Conservation (phyloP, 2,113 vertebrate species). For the Ranitomeya imitator region DNA sequence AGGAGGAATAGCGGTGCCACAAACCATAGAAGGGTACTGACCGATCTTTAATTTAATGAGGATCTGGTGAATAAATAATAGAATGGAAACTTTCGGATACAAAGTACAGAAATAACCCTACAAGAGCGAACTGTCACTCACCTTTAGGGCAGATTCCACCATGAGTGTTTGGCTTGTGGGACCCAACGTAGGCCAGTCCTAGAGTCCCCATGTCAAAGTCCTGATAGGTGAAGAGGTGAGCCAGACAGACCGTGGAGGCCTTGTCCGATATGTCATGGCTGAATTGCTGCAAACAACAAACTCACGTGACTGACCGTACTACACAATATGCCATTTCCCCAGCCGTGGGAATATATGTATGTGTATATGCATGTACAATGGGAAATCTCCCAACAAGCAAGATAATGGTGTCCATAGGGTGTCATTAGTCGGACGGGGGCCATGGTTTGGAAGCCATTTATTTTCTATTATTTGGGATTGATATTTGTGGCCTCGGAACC, state of each 20-base stretch:
- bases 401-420: too few relatives aligned
- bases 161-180: constrained; percentile 83
- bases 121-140: constrained; percentile 64
- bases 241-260: constrained; percentile 89
- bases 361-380: too few relatives aligned
- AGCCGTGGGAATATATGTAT: too few relatives aligned
- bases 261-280: constrained; percentile 92
- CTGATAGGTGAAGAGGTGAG: constrained; percentile 97
- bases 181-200: constrained; percentile 94
- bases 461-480: not conserved
- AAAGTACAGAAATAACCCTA: too few relatives aligned
- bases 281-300: constrained; percentile 83
- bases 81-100: too few relatives aligned
- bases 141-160: constrained; percentile 94
- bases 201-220: constrained; percentile 97
- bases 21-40: too few relatives aligned
- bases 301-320: not conserved
- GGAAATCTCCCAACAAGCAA: too few relatives aligned
- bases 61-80: too few relatives aligned
- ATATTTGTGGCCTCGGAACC: not conserved
- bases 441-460: too few relatives aligned
- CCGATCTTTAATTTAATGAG: too few relatives aligned
- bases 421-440: too few relatives aligned
- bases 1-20: too few relatives aligned
- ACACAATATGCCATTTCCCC: not conserved